Base-by-base conservation (phyloP, 2,113 vertebrate genomes). In the Leuciscus idus region DNA sequence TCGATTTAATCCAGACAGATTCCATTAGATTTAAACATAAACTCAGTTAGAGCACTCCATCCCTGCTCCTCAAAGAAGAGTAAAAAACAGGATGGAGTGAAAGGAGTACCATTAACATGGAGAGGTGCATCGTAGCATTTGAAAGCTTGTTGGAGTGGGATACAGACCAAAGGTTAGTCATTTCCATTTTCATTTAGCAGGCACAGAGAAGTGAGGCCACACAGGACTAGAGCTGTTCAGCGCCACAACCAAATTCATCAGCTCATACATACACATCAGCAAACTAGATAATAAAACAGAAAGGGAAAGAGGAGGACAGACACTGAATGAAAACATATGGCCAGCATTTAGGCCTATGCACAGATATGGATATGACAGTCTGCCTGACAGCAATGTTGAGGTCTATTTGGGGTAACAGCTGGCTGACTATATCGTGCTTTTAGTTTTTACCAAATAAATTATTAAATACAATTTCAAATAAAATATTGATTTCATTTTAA, bases 1-100 rank as follows among this genome's bases (percentile, higher is more conserved):
- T 92, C 91, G 90, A 88, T 94, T 89, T 87, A 88, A 90, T 84
- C 61, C 87, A 88, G 92, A 91, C 90, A 86, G 90, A 89, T 90
- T 89, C 87, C 89, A 91, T 93, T 92, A 86, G 91, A 92, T 92
- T 93, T 91, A 88, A 88, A 91, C 91, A 89, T 87, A 89, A 92
- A 91, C 90, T 85, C 85, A n/a, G 89, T 92, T 91, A 89, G 91
- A 91, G 83, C 72, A 50, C 90, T 88, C 70, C 86, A 90, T 92
- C 89, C 90, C 90, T 84, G 77, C 80, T 82, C 76, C 46, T 81
- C 75, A 81, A 84, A 86, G 80, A 64, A 55, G 48, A 85, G 83
- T 59, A 87, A 90, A 88, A 93, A 89, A 62, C 36, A 82, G 85
- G 92, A 92, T 89, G 89, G 90, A 90, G 84, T 89, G 78, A 90